Conservation (phyloP, 1,140 invertebrate species). For the Drosophila eugracilis region DNA sequence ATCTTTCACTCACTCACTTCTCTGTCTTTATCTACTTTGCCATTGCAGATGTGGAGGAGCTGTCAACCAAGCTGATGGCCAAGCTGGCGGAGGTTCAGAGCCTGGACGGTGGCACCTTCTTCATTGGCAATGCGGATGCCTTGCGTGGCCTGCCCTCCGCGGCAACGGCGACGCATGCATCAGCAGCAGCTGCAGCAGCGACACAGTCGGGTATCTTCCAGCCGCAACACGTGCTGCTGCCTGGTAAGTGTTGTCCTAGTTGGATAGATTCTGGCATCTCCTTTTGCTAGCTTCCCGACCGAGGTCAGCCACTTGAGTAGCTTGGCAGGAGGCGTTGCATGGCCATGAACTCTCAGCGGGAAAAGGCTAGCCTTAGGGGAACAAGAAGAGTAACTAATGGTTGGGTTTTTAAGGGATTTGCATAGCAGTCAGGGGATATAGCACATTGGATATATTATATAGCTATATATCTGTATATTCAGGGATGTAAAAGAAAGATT, state of each 20-base stretch:
- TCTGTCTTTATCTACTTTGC: background rate
- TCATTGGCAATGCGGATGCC: constrained; percentile 82
- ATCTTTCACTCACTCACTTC: background rate
- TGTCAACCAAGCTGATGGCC: constrained; percentile 86
- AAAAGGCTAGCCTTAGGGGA: background rate
- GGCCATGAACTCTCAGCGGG: constrained; percentile 2
- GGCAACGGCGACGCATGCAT: constrained; percentile 33
- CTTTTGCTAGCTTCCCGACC: background rate
- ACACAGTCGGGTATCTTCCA: constrained; percentile 73
- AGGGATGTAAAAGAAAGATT: too few species aligned
- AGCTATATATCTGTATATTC: too few species aligned
- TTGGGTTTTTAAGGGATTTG: background rate
- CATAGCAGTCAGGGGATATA: background rate
- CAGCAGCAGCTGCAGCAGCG: constrained; percentile 31
- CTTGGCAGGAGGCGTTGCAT: constrained; percentile 7
- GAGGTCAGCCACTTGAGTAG: constrained; percentile 47
- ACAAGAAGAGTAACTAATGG: background rate
- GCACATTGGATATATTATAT: too few species aligned
- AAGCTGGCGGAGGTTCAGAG: constrained; percentile 84
- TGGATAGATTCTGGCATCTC: constrained; percentile 26
- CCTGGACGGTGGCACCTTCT: constrained; percentile 81
- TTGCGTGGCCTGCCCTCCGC: constrained; percentile 59
- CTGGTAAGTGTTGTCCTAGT: constrained; percentile 67
- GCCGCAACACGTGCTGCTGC: constrained; percentile 83
- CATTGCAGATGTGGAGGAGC: constrained; percentile 86